A percentile compares a stretch with the other conserved stretches of the same genome.
These are phyloP conservation scores for Cerceris ruficornis DNA, from an alignment of 2,888 invertebrate genomes.

Conservation along the genomic window DNA sequence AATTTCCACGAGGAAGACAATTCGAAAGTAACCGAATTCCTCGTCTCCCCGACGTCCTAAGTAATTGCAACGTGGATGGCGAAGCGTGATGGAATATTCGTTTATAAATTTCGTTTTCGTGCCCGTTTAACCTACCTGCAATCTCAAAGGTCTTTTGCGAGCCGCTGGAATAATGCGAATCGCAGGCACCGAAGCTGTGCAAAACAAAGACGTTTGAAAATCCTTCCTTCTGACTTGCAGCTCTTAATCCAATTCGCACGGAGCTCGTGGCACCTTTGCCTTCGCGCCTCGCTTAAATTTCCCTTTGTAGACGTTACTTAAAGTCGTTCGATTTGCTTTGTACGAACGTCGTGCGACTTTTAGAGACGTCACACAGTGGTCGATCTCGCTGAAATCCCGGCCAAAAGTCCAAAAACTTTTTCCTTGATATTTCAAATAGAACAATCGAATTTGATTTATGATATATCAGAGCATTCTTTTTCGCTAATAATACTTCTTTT, in stretches of 20 bases:
- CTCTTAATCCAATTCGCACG: conserved; percentile 22
- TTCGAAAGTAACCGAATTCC: too few relatives aligned
- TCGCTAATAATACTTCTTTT: too few relatives aligned
- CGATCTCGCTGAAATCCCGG: neutral
- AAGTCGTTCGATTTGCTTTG: neutral
- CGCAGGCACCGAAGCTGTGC: neutral
- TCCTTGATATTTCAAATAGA: too few relatives aligned
- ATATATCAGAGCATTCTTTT: too few relatives aligned
- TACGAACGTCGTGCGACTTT: neutral
- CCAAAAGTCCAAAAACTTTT: too few relatives aligned
- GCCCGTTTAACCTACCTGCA: neutral
- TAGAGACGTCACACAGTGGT: neutral
- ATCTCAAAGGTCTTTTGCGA: neutral
- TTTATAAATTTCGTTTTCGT: neutral
- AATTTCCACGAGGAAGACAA: too few relatives aligned
- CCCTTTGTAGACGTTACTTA: neutral
- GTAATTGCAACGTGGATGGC: neutral
- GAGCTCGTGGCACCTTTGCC: conserved; percentile 13
- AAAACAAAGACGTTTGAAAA: conserved; percentile 11
- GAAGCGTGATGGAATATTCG: conserved; percentile 1
- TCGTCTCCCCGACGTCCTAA: too few relatives aligned
- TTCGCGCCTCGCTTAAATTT: neutral
- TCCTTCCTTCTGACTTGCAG: conserved; percentile 12
- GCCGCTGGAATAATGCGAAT: neutral
- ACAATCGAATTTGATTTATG: too few relatives aligned